These are phyloP conservation scores for Caenorhabditis briggsae DNA, from an alignment of 1,140 invertebrate species.

Conservation along the genomic window DNA sequence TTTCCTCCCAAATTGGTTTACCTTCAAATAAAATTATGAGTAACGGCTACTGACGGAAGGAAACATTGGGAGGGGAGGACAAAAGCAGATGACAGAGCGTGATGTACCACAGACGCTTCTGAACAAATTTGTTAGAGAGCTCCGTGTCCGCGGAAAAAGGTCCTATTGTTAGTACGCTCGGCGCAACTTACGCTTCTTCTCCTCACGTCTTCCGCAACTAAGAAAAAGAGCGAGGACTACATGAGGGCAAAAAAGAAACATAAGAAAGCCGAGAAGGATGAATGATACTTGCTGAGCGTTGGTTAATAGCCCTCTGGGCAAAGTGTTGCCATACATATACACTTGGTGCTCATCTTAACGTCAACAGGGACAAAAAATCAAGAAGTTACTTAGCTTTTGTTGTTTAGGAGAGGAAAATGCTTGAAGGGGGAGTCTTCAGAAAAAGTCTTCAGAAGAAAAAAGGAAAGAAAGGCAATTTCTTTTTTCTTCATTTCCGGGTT, in stretches of 20 bases:
- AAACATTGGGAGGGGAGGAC: constrained; percentile 13
- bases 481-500: background rate
- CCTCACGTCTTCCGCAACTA: background rate
- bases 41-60: constrained; percentile 52
- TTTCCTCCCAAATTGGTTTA: constrained; percentile 45
- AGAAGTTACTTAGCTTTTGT: background rate
- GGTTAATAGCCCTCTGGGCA: constrained; percentile 50
- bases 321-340: constrained; percentile 40
- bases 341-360: constrained; percentile 44
- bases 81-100: constrained; percentile 44
- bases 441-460: background rate
- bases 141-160: background rate
- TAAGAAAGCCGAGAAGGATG: constrained; percentile 38
- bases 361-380: background rate
- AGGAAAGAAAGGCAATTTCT: background rate
- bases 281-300: constrained; percentile 50
- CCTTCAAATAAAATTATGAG: constrained; percentile 55
- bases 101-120: constrained; percentile 38
- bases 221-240: background rate
- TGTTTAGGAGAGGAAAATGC: background rate
- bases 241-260: constrained; percentile 15
- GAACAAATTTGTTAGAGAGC: constrained; percentile 42
- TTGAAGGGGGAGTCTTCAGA: background rate
- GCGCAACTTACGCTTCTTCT: background rate
- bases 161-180: constrained; percentile 41